Evolutionary conservation across 2,113 vertebrate genomes (phyloP).

Genomic region (Ctenodactylus gundi): DNA sequence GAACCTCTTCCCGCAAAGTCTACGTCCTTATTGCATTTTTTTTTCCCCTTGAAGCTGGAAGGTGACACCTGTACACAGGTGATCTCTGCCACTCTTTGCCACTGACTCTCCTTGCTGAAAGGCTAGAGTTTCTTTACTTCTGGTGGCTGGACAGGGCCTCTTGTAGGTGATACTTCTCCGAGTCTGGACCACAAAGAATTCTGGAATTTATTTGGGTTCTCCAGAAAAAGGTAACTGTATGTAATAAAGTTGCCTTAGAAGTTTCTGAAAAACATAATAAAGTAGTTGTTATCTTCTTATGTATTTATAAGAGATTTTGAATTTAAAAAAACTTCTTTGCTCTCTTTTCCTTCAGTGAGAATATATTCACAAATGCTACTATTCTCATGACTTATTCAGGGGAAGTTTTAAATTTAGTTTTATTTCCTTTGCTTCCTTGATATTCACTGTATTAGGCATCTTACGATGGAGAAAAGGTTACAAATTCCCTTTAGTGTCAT

Average conservation of each 20-base stretch:
- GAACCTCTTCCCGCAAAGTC: no score
- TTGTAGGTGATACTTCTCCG: neutral
- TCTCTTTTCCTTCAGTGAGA: slow-evolving; percentile 42
- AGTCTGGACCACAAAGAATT: neutral
- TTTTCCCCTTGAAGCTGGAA: neutral
- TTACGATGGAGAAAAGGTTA: slow-evolving; percentile 74
- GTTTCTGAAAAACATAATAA: slow-evolving; percentile 27
- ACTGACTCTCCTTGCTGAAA: neutral
- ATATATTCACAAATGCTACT: slow-evolving; percentile 63
- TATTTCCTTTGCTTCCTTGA: slow-evolving; percentile 74
- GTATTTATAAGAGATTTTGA: slow-evolving; percentile 30
- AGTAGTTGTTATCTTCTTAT: neutral
- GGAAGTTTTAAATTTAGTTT: slow-evolving; percentile 77
- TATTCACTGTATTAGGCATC: slow-evolving; percentile 72
- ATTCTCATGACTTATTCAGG: slow-evolving; percentile 66
- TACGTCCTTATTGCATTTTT: no score
- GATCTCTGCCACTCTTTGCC: neutral
- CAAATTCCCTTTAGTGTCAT: slow-evolving; percentile 67
- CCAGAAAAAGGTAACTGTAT: neutral
- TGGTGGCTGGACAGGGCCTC: neutral
- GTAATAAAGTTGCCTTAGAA: neutral
- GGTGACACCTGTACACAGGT: neutral
- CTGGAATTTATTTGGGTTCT: slow-evolving; percentile 31
- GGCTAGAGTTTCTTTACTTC: neutral
- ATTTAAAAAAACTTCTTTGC: slow-evolving; percentile 7